Base-by-base conservation (phyloP, 1,140 invertebrate genomes). In the Atta cephalotes region DNA sequence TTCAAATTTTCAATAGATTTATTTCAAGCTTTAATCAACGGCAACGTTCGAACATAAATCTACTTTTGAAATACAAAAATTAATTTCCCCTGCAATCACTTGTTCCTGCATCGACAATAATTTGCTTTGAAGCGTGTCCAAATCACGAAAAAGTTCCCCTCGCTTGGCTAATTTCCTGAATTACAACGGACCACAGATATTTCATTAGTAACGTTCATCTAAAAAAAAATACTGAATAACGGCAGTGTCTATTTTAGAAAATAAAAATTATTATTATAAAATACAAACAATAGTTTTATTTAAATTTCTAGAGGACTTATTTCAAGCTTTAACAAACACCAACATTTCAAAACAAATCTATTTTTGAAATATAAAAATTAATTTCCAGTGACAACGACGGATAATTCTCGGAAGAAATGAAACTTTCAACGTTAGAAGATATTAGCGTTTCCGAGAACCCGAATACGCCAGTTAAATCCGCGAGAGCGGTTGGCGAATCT, bases 381-480 rank as follows among this genome's bases (percentile, higher is more conserved):
- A 76, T 76, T 74, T 74, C 39, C 31, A 7, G n/a, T 10, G 66
- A 72, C 63, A 16, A 51, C 18, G 39, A 49, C 21, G 35, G 35
- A 60, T 25, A 74, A 62, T 62, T 82, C 53, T 4, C 80, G 10
- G 14, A 45, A 72, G 39, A 62, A 45, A 62, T n/a, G 14, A 10
- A 62, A 82, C 53, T 82, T 60, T 2, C 39, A 60, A 76, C 70
- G 53, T 84, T 62, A 74, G 39, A 58, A 74, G 80, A 62, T 62
- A 84, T 74, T 74, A 82, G 53, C 56, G 68, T 60, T 74, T 74
- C 16, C 35, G 56, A 60, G 68, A 72, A 76, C 2, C 39, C 53
- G 31, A 53, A 76, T 45, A 82, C 72, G 85, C 86, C 85, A 86
- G 88, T 87, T 85, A 91, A 91, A 91, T 91, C 56, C 85, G 51